Conservation (phyloP, 2,797 vertebrate species). For the Antennarius maculatus region DNA sequence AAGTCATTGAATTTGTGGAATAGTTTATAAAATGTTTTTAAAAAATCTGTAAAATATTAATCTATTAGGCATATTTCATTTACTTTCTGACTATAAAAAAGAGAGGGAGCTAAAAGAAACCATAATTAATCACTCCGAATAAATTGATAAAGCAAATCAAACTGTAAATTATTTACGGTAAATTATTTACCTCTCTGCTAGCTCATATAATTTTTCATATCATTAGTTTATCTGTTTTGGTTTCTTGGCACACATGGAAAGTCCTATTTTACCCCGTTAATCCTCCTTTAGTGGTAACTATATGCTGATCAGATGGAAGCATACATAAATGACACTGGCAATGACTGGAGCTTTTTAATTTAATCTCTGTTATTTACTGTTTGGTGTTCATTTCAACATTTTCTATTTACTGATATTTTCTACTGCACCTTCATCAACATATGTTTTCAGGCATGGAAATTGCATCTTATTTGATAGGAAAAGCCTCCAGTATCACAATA, state of each 20-base stretch:
- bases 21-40: background rate
- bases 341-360: background rate
- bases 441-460: conserved; percentile 84
- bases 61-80: too few relatives aligned
- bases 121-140: too few relatives aligned
- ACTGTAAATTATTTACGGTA: too few relatives aligned
- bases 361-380: background rate
- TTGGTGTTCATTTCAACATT: background rate
- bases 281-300: background rate
- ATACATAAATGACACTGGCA: background rate
- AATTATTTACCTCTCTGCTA: too few relatives aligned
- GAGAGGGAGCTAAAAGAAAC: too few relatives aligned
- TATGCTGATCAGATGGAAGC: background rate
- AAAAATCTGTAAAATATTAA: background rate
- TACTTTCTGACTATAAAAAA: too few relatives aligned
- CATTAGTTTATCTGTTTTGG: background rate
- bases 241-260: background rate
- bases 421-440: background rate
- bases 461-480: conserved; percentile 82
- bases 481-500: conserved; percentile 80
- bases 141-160: too few relatives aligned
- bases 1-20: too few relatives aligned
- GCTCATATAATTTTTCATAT: too few relatives aligned
- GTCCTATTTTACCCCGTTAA: background rate
- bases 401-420: background rate